Conservation (phyloP, 2,113 vertebrate species). For the Eudyptes chrysolophus region DNA sequence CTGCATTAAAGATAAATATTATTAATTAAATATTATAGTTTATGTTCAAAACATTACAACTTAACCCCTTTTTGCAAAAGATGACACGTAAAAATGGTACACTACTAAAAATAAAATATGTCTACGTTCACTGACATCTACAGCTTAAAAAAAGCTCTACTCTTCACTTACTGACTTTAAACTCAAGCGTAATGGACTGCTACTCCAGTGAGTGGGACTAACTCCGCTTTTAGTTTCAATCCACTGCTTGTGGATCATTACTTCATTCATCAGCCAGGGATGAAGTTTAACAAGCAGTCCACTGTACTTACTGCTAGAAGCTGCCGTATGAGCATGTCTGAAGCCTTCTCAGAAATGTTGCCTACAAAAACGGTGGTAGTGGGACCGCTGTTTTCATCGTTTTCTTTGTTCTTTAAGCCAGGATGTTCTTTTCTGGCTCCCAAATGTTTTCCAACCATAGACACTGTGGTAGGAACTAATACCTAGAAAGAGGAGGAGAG, state of each 20-base stretch:
- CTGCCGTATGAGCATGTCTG: slow-evolving; percentile 97
- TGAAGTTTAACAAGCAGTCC: background rate
- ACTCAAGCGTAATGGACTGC: background rate
- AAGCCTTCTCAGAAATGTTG: slow-evolving; percentile 98
- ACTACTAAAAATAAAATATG: background rate
- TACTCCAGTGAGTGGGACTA: background rate
- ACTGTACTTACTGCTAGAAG: slow-evolving; percentile 89
- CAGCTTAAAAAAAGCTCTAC: background rate
- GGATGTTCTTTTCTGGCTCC: slow-evolving; percentile 85
- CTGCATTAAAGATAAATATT: slow-evolving; percentile 67
- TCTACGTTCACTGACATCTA: background rate
- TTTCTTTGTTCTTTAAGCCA: slow-evolving; percentile 82
- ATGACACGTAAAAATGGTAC: background rate
- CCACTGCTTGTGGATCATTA: background rate
- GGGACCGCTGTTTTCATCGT: slow-evolving; percentile 89
- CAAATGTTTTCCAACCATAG: slow-evolving; percentile 92
- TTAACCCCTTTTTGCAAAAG: background rate
- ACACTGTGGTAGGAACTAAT: slow-evolving; percentile 86
- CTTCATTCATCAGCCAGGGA: background rate
- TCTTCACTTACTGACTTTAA: background rate
- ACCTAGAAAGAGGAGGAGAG: slow-evolving; percentile 73
- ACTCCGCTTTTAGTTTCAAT: background rate
- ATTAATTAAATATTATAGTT: background rate
- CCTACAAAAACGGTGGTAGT: slow-evolving; percentile 98
- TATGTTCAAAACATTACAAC: background rate